A percentile compares a stretch with the other conserved stretches of the same genome.
phyloP scores from a whole-genome alignment of 2,797 vertebrate genomes.

The Peromyscus aztecus region DNA sequence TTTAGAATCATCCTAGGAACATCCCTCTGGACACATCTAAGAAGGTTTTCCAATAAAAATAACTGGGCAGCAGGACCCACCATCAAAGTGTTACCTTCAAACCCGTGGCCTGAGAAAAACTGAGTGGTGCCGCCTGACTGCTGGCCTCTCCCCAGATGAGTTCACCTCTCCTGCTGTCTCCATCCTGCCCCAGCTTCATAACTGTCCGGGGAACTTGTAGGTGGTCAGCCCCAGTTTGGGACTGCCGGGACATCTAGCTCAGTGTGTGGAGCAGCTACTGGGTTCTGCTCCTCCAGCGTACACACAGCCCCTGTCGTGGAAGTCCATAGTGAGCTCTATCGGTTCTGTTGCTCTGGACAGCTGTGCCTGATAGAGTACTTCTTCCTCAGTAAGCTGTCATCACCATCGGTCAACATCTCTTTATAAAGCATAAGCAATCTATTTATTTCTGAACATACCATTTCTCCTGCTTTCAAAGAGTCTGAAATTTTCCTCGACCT shows the following conservation, averaged over 20 bases:
- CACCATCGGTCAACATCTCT: neutral
- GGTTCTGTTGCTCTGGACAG: neutral
- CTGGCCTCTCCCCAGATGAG: neutral
- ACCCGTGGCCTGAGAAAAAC: neutral
- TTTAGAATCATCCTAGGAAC: neutral
- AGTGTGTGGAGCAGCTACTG: too few relatives aligned
- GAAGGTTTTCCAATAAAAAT: neutral
- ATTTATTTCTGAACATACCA: neutral
- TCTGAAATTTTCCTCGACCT: neutral
- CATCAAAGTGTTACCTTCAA: neutral
- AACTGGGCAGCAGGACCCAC: neutral
- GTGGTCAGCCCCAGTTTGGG: neutral
- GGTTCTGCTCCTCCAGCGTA: neutral
- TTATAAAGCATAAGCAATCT: neutral
- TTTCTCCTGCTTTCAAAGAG: neutral
- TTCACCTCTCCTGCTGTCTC: neutral
- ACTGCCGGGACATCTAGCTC: neutral
- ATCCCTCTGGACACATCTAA: neutral
- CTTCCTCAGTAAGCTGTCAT: too few relatives aligned
- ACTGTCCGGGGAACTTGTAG: neutral
- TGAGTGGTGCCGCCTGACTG: neutral
- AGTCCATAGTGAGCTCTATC: neutral
- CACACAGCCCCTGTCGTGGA: neutral
- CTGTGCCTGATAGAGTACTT: too few relatives aligned
- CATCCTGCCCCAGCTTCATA: neutral